phyloP scores from a whole-genome alignment of 2,888 invertebrate genomes.

The Omphaloscelis lunosa region DNA sequence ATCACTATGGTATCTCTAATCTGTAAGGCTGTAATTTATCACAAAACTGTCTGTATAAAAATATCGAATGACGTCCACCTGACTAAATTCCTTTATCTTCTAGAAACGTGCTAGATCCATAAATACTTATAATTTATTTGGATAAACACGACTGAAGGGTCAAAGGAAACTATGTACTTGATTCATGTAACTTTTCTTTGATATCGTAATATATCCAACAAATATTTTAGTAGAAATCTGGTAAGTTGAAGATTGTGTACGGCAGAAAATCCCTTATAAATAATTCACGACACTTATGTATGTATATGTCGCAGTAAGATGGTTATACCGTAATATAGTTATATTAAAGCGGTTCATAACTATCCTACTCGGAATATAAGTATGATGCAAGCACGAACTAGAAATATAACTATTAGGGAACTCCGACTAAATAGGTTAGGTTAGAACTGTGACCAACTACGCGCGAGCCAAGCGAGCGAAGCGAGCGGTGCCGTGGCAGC shows the following conservation, averaged over 20 bases:
- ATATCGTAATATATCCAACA: slow-evolving; percentile 24
- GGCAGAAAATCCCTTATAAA: slow-evolving; percentile 23
- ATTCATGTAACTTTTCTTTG: slow-evolving; percentile 21
- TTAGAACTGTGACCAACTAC: no score
- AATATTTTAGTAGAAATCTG: slow-evolving; percentile 10
- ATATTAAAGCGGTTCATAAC: no score
- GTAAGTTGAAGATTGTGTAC: slow-evolving; percentile 7
- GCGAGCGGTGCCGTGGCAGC: no score
- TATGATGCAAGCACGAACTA: no score
- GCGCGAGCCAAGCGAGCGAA: no score
- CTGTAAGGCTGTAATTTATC: not conserved
- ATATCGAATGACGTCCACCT: not conserved
- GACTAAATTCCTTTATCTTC: not conserved
- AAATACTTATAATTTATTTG: slow-evolving; percentile 19
- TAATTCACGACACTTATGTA: slow-evolving; percentile 7
- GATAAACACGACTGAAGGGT: not conserved
- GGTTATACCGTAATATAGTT: no score
- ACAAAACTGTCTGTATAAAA: not conserved
- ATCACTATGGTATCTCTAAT: not conserved
- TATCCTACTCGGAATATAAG: no score
- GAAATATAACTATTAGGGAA: no score
- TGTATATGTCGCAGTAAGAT: no score
- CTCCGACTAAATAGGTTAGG: no score
- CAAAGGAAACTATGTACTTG: slow-evolving; percentile 6
- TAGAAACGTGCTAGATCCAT: no score